phyloP scores from a whole-genome alignment of 2,113 vertebrate genomes.

The Lynx canadensis region DNA sequence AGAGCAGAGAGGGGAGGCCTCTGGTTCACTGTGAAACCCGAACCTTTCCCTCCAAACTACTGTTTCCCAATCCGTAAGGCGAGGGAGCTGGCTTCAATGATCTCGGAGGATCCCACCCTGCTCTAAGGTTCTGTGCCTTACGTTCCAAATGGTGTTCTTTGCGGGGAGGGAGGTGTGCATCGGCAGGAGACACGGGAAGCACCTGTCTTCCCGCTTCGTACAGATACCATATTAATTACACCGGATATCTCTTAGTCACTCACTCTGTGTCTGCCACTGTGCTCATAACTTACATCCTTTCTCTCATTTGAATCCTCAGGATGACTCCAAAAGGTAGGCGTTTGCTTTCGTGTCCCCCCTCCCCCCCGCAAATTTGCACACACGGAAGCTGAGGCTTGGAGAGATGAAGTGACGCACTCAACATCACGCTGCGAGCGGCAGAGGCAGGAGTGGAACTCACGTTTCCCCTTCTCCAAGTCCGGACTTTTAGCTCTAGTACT shows the following conservation, averaged over 20 bases:
- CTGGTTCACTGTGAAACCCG: not conserved
- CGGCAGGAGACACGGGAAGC: not conserved
- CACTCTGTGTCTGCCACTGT: not conserved
- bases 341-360: not conserved
- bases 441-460: not conserved
- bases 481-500: not conserved
- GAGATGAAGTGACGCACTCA: not conserved
- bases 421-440: not conserved
- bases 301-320: not conserved
- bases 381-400: not conserved
- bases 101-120: not conserved
- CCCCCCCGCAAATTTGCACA: not conserved
- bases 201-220: not conserved
- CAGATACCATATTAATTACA: fast-evolving
- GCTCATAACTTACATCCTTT: not conserved
- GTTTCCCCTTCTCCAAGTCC: not conserved
- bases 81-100: not conserved
- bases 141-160: not conserved
- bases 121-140: not conserved
- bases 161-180: fast-evolving
- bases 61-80: not conserved
- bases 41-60: not conserved
- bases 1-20: not conserved
- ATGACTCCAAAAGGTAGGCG: not conserved
- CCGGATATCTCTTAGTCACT: not conserved